Evolutionary conservation across 2,888 invertebrate genomes (phyloP).

Genomic region (Lochmaea crataegi): DNA sequence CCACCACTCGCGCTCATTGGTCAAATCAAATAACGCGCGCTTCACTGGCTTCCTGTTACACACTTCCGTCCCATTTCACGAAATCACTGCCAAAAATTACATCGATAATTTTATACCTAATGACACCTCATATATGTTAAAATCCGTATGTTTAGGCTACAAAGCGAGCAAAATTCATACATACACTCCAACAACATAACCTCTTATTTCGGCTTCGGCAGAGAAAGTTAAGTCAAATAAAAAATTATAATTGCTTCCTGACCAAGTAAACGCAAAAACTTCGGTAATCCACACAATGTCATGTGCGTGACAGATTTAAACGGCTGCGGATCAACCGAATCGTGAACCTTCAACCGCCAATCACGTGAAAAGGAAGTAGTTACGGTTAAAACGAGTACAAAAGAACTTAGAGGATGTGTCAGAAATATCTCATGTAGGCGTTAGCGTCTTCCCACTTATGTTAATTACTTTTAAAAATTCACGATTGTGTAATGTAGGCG

Average conservation of each 20-base stretch:
- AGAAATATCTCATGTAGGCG: constrained; percentile 10
- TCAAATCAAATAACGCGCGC: no score
- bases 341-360: not conserved
- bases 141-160: no score
- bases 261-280: not conserved
- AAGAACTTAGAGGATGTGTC: constrained; percentile 18
- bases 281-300: not conserved
- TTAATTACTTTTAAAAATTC: not conserved
- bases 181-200: no score
- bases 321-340: constrained; percentile 9
- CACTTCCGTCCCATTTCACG: no score
- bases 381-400: not conserved
- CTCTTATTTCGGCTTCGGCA: no score
- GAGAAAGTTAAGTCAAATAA: not conserved
- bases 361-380: constrained; percentile 10
- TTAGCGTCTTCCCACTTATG: constrained; percentile 2
- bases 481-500: not conserved
- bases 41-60: no score
- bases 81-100: no score
- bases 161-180: no score
- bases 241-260: constrained; percentile 4
- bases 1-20: no score
- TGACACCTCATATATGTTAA: no score
- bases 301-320: constrained; percentile 13
- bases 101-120: no score